Evolutionary conservation across 2,888 invertebrate genomes (phyloP).

Genomic region (Orthosia incerta): DNA sequence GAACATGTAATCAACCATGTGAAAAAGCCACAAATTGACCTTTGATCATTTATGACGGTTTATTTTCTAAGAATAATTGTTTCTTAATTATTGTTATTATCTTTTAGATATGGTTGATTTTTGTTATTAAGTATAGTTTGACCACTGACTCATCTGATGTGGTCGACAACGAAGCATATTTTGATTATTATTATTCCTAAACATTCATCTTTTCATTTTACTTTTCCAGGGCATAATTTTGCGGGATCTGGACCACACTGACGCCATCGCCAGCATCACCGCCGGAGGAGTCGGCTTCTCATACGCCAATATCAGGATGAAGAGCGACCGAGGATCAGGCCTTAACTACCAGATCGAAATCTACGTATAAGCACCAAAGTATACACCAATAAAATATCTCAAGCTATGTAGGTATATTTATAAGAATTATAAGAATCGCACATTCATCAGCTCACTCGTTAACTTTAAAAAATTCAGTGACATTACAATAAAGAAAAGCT

Average conservation of each 20-base stretch:
- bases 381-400: neutral
- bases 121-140: too few species aligned
- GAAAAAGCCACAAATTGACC: neutral
- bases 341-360: conserved; percentile 87
- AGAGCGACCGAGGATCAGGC: conserved; percentile 86
- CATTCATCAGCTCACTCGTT: conserved; percentile 27
- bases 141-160: too few species aligned
- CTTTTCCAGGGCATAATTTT: conserved; percentile 85
- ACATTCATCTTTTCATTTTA: conserved; percentile 13
- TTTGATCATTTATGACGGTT: neutral
- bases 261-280: conserved; percentile 80
- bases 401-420: conserved; percentile 4
- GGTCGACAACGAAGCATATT: too few species aligned
- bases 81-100: neutral
- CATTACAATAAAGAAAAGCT: conserved; percentile 26
- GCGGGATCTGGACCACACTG: conserved; percentile 86
- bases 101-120: neutral
- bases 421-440: neutral
- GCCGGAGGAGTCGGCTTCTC: conserved; percentile 87
- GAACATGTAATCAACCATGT: neutral
- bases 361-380: conserved; percentile 75
- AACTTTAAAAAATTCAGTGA: conserved; percentile 10
- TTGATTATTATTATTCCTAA: neutral
- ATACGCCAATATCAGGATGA: conserved; percentile 84
- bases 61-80: neutral